Conservation (phyloP, 64 coral and sea anemone genomes). For the Trachythela sp. region DNA sequence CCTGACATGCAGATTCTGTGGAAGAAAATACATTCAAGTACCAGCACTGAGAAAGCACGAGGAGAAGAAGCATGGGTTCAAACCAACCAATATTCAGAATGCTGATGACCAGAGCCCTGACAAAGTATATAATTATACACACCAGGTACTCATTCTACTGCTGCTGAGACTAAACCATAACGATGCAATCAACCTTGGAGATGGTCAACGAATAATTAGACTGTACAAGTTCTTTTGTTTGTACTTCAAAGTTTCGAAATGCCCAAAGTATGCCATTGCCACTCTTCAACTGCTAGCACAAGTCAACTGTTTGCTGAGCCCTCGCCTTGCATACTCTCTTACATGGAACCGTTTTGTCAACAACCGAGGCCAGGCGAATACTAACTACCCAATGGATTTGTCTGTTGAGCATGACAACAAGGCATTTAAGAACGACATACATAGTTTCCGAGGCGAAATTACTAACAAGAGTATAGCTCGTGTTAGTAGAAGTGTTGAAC, state of each 20-base stretch:
- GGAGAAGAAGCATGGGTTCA: slow-evolving; percentile 19
- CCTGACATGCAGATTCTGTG: slow-evolving; percentile 38
- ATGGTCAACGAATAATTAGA: slow-evolving; percentile 35
- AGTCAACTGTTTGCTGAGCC: slow-evolving; percentile 34
- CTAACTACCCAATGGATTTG: slow-evolving; percentile 59
- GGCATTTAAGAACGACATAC: slow-evolving; percentile 53
- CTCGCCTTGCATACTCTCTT: slow-evolving; percentile 41
- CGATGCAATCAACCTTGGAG: slow-evolving; percentile 50
- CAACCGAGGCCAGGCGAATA: slow-evolving; percentile 25
- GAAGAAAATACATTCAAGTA: slow-evolving; percentile 17
- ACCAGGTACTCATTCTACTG: slow-evolving; percentile 36
- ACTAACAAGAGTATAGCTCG: slow-evolving; percentile 46
- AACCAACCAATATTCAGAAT: not conserved
- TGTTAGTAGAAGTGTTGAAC: slow-evolving; percentile 18
- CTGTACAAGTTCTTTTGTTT: slow-evolving; percentile 45
- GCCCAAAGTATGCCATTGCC: slow-evolving; percentile 54
- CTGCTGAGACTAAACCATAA: slow-evolving; percentile 12
- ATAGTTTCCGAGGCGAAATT: slow-evolving; percentile 55
- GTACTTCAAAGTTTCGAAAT: slow-evolving; percentile 42
- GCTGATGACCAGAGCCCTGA: not conserved
- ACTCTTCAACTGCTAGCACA: slow-evolving; percentile 54
- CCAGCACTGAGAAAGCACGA: slow-evolving; percentile 44
- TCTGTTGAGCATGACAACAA: slow-evolving; percentile 61
- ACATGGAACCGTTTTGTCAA: slow-evolving; percentile 65
- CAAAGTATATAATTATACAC: slow-evolving; percentile 52